Base-by-base conservation (phyloP, 1,140 invertebrate species). In the Pogonomyrmex barbatus region DNA sequence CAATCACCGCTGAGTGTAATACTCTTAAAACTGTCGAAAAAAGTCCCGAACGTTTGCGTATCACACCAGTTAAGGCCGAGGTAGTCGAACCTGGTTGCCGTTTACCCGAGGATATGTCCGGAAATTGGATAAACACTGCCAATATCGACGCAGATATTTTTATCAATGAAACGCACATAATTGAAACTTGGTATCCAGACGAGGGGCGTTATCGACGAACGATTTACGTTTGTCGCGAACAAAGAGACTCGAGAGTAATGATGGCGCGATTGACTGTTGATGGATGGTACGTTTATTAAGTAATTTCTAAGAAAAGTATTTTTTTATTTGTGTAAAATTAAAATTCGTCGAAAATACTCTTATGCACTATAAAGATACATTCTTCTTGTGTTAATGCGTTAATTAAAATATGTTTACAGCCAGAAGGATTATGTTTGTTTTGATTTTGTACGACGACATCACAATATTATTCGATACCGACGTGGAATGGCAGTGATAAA, bases 381-480 rank as follows among this genome's bases (percentile, higher is more conserved):
- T 45, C 17, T 3, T 6, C 58, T 85, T 58, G 45, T 83, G 2
- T 4, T 71, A 36, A 45, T n/a, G 50, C 17, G 36, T 68, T 50
- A 30, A 79, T 75, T 56, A 0, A 90, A 24, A 68, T 79, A 81
- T 3, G 24, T 88, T 96, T 96, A 90, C 93, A 98, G 98, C 95
- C 99, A 99, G 95, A 99, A 99, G 92, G 99, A 99, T 96, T 99
- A 98, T 92, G 97, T 99, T 9, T 99, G 99, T 92, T 99, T 99
- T 92, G 98, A 99, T 93, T 99, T 99, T 94, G 97, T 99, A 12
- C 98, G 98, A 0, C 96, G 98, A 86, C 99, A 99, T 96, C 98
- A 99, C 91, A 99, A 99, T 93, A 96, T 99, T 88, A 99, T 99
- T 85, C 96, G 98, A 91, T 99, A 98, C 94, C 96, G 99, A 88